These are phyloP conservation scores for Aspidiotus destructor DNA, from an alignment of 2,888 invertebrate species.

Conservation along the genomic window DNA sequence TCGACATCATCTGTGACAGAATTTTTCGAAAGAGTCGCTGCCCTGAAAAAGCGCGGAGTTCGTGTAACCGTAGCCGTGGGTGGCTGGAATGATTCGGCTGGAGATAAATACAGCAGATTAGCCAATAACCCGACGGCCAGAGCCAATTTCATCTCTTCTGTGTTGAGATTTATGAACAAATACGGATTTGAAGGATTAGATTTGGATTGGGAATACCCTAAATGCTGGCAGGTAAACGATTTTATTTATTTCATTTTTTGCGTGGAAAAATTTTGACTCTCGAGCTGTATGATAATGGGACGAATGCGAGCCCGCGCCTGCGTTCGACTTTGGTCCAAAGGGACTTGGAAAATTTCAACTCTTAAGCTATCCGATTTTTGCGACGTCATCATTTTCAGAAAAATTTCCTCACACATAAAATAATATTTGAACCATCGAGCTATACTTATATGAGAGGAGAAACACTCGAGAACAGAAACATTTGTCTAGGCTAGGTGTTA, in stretches of 20 bases:
- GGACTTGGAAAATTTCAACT: too few species aligned
- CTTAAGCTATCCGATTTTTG: too few species aligned
- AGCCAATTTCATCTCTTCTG: constrained; percentile 62
- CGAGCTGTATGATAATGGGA: too few species aligned
- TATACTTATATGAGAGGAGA: too few species aligned
- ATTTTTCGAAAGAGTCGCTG: constrained; percentile 75
- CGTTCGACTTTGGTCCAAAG: too few species aligned
- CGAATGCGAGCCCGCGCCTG: too few species aligned
- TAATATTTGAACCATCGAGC: too few species aligned
- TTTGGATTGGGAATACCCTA: constrained; percentile 90
- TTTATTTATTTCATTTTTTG: not conserved
- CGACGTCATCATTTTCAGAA: too few species aligned
- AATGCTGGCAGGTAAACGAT: constrained; percentile 63
- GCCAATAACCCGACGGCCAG: constrained; percentile 67
- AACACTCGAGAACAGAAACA: too few species aligned
- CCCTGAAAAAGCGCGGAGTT: constrained; percentile 64
- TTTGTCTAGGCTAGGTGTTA: too few species aligned
- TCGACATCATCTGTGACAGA: constrained; percentile 43
- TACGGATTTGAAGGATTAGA: constrained; percentile 88
- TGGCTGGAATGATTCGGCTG: constrained; percentile 91
- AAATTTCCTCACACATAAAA: too few species aligned
- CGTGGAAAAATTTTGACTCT: not conserved
- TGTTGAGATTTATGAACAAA: constrained; percentile 64
- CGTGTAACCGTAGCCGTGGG: constrained; percentile 82
- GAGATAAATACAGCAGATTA: constrained; percentile 77